A percentile compares a stretch with the other conserved stretches of the same genome.
phyloP scores from a whole-genome alignment of 2,888 invertebrate genomes.

The Argyresthia goedartella region DNA sequence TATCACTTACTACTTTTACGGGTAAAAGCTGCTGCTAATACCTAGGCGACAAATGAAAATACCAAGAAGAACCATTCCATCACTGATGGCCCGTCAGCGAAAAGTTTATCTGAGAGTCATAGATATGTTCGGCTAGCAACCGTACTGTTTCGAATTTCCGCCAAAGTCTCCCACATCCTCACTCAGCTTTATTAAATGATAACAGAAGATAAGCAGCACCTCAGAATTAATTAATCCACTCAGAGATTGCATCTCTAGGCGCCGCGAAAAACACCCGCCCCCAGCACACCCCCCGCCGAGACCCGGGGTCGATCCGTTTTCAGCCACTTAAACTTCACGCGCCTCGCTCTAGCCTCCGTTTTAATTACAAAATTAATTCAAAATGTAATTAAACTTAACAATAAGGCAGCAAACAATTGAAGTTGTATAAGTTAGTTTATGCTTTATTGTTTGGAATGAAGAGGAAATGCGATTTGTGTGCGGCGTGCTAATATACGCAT shows the following conservation, averaged over 20 bases:
- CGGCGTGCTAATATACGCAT: too few species aligned
- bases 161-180: neutral
- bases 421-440: constrained; percentile 73
- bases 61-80: too few species aligned
- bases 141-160: neutral
- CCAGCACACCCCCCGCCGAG: neutral
- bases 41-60: too few species aligned
- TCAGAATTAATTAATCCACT: constrained; percentile 72
- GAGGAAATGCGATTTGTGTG: constrained; percentile 39
- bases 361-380: constrained; percentile 74
- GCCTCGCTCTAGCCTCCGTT: constrained; percentile 72
- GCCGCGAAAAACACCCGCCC: constrained; percentile 20
- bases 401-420: constrained; percentile 73
- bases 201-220: constrained; percentile 68
- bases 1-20: too few species aligned
- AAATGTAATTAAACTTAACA: constrained; percentile 74
- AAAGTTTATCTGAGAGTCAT: too few species aligned
- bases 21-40: too few species aligned
- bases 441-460: constrained; percentile 53
- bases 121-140: neutral
- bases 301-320: constrained; percentile 62
- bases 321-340: constrained; percentile 72
- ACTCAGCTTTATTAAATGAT: constrained; percentile 44
- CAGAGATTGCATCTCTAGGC: constrained; percentile 65
- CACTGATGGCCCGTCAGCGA: too few species aligned